Percentiles rank a stretch among this genome's conserved stretches.
Evolutionary conservation across 2,797 vertebrate species (phyloP).

Genomic region (Sebastes oblongus): DNA sequence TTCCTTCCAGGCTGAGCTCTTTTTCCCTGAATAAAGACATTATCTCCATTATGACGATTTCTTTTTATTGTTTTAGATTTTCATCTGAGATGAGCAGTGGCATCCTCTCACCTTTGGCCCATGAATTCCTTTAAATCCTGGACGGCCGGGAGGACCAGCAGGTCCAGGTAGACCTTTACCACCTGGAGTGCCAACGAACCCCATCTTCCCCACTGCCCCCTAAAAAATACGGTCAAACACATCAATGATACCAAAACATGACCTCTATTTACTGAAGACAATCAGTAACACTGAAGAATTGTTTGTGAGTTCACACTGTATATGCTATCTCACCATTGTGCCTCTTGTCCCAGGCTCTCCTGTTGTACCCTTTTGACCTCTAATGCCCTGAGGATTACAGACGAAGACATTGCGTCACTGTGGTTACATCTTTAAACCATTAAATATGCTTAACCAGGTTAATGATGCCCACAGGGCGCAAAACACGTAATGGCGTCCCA

Average conservation of each 20-base stretch:
- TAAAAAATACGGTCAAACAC: constrained; percentile 28
- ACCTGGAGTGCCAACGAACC: constrained; percentile 63
- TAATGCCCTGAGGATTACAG: constrained; percentile 63
- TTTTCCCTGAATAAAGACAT: constrained; percentile 67
- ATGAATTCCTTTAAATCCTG: constrained; percentile 68
- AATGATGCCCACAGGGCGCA: background rate
- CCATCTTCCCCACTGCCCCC: constrained; percentile 61
- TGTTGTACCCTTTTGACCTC: constrained; percentile 67
- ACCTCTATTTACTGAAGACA: background rate
- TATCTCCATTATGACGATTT: background rate
- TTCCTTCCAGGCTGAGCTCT: constrained; percentile 51
- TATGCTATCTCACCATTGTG: constrained; percentile 55
- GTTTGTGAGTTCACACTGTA: background rate
- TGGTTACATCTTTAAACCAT: background rate
- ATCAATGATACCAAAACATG: background rate
- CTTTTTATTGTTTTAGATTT: background rate
- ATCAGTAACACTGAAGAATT: background rate
- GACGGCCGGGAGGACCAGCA: constrained; percentile 67
- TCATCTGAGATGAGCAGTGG: background rate
- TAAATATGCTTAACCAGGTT: background rate
- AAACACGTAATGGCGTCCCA: constrained; percentile 43
- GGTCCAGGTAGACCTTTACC: constrained; percentile 73
- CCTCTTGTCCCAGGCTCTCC: constrained; percentile 73
- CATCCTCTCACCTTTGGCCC: constrained; percentile 71
- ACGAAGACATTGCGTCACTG: background rate